phyloP scores from a whole-genome alignment of 2,888 invertebrate species.

The Tenthredo amoena region DNA sequence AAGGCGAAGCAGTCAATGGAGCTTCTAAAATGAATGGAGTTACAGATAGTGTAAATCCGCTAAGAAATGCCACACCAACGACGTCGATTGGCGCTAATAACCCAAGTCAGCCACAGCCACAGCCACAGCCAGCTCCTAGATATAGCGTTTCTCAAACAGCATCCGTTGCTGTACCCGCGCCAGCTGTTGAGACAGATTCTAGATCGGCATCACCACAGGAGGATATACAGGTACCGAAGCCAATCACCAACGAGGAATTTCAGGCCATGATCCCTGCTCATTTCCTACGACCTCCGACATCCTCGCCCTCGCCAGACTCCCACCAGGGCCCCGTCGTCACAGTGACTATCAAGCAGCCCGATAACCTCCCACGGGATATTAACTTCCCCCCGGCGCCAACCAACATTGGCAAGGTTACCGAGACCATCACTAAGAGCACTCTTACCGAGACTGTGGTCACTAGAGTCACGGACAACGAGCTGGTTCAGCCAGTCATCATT shows the following conservation, averaged over 20 bases:
- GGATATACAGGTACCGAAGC: conserved; percentile 85
- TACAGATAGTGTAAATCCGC: conserved; percentile 59
- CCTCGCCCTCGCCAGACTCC: conserved; percentile 75
- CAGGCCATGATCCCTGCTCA: conserved; percentile 97
- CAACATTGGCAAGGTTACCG: conserved; percentile 92
- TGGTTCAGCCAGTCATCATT: conserved; percentile 91
- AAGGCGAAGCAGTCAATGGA: conserved; percentile 66
- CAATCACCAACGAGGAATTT: conserved; percentile 96
- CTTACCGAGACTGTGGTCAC: conserved; percentile 97
- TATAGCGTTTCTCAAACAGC: conserved; percentile 64
- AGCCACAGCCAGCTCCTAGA: conserved; percentile 71
- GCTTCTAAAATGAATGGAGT: conserved; percentile 73
- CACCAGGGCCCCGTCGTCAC: conserved; percentile 84
- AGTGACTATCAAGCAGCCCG: conserved; percentile 90
- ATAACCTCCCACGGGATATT: conserved; percentile 83
- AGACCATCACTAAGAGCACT: conserved; percentile 97
- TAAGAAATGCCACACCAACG: conserved; percentile 61
- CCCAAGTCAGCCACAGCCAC: conserved; percentile 47
- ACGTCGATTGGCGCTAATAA: conserved; percentile 62
- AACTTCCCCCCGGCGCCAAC: conserved; percentile 91
- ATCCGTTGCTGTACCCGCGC: conserved; percentile 32
- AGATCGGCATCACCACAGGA: conserved; percentile 79
- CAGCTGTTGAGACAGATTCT: conserved; percentile 71
- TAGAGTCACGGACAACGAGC: conserved; percentile 94
- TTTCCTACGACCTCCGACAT: conserved; percentile 84